Base-by-base conservation (phyloP, 2,113 vertebrate species). In the Phrynosoma platyrhinos region DNA sequence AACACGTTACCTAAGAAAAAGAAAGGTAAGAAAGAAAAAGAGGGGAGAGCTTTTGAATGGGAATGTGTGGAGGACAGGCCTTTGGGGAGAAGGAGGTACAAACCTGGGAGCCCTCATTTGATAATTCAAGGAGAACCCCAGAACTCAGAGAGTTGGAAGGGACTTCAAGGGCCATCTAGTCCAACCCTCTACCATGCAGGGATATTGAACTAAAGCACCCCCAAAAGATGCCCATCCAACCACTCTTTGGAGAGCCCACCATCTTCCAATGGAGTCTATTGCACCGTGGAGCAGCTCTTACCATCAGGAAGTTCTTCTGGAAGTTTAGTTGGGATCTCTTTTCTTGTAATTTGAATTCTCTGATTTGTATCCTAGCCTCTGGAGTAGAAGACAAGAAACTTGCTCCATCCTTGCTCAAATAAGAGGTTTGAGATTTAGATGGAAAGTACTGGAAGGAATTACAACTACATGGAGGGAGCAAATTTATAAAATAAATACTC, bases 1-100 rank as follows among this genome's bases (percentile, higher is more conserved):
- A 25, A 20, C 23, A 40, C 90, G 91, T 82, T 90, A 91, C 89
- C 0, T 0, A 82, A 92, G 89, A 79, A 79, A 84, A 68, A 86
- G 88, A 88, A 20, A 53, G 25, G 6, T 27, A 40, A 64, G 36
- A 21, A 91, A 81, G 75, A 87, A 87, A 85, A 91, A 58, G 52
- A 79, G 86, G 55, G 75, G 77, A 40, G 81, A n/a, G 68, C 66
- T 89, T 90, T 87, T 90, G 55, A 47, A 2, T 84, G 3, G 14
- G 47, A 27, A 25, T 71, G 72, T 30, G 36, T 58, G 25, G 30
- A 71, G 74, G 20, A 90, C 88, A 69, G 52, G 9, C 14, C 32
- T 30, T 32, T 55, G 53, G 84, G 72, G 90, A 87, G 72, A 1
- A 0, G 0, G 13, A 55, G 52, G 66, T 71, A 78, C 82, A 89